Evolutionary conservation across 2,888 invertebrate genomes (phyloP).

Genomic region (Marasmarcha lunaedactyla): DNA sequence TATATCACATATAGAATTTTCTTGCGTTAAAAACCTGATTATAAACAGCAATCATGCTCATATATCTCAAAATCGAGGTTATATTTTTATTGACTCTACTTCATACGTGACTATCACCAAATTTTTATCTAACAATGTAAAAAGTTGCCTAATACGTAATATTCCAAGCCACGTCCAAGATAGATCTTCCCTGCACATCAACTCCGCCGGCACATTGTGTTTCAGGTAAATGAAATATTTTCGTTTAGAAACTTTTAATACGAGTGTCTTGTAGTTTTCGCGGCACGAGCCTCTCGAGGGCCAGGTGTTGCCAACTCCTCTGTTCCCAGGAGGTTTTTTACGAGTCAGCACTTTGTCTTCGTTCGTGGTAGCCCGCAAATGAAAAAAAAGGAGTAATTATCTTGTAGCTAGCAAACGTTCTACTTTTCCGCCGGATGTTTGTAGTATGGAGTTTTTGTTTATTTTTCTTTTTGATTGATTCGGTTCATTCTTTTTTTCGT

Average conservation of each 20-base stretch:
- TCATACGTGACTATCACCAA: no score
- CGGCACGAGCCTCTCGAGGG: slow-evolving; percentile 3
- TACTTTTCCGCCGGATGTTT: slow-evolving; percentile 43
- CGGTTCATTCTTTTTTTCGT: slow-evolving; percentile 19
- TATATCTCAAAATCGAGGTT: no score
- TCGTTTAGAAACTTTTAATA: slow-evolving; percentile 1
- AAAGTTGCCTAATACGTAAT: no score
- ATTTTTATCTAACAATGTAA: no score
- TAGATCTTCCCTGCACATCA: no score
- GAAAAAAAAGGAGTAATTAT: slow-evolving; percentile 42
- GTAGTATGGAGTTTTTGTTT: slow-evolving; percentile 23
- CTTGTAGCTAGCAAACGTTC: slow-evolving; percentile 37
- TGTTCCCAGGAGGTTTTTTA: slow-evolving; percentile 23
- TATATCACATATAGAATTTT: no score
- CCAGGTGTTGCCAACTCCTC: slow-evolving; percentile 20
- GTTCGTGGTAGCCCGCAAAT: slow-evolving; percentile 21
- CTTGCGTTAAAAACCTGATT: no score
- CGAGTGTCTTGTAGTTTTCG: slow-evolving; percentile 1
- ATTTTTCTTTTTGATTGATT: no score
- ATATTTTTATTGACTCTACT: no score
- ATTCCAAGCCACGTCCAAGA: no score
- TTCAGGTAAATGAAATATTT: slow-evolving; percentile 1
- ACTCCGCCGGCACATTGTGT: background rate
- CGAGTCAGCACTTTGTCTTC: slow-evolving; percentile 27
- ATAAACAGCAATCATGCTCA: no score